These are phyloP conservation scores for Mormyrops boulengeri DNA, from an alignment of 2,797 vertebrate genomes.

Conservation along the genomic window DNA sequence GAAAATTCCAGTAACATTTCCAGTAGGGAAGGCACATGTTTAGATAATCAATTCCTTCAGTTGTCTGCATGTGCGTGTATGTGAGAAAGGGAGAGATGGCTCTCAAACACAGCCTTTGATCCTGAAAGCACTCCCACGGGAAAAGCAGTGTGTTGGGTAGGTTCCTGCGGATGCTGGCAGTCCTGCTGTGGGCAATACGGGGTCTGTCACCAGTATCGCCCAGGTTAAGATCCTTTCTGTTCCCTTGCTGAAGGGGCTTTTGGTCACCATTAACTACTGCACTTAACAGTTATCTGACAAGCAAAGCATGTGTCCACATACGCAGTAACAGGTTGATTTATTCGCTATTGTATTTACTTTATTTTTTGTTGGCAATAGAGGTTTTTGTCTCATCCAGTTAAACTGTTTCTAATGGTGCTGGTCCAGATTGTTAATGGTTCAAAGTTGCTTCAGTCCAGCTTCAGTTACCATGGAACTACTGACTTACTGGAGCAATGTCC, in stretches of 20 bases:
- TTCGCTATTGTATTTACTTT: background rate
- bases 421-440: background rate
- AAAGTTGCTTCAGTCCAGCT: conserved; percentile 6
- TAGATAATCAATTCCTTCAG: conserved; percentile 14
- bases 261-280: background rate
- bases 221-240: background rate
- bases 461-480: background rate
- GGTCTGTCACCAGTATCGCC: background rate
- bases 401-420: background rate
- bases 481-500: background rate
- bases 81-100: background rate
- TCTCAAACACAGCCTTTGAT: background rate
- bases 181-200: background rate
- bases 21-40: conserved; percentile 11
- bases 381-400: background rate
- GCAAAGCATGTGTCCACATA: background rate
- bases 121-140: background rate
- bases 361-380: background rate
- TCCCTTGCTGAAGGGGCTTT: background rate
- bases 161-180: background rate
- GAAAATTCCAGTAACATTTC: background rate
- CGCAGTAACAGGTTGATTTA: background rate
- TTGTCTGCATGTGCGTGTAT: background rate
- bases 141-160: background rate
- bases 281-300: background rate